Conservation (phyloP, 2,888 invertebrate species). For the Stegana nigrithorax region DNA sequence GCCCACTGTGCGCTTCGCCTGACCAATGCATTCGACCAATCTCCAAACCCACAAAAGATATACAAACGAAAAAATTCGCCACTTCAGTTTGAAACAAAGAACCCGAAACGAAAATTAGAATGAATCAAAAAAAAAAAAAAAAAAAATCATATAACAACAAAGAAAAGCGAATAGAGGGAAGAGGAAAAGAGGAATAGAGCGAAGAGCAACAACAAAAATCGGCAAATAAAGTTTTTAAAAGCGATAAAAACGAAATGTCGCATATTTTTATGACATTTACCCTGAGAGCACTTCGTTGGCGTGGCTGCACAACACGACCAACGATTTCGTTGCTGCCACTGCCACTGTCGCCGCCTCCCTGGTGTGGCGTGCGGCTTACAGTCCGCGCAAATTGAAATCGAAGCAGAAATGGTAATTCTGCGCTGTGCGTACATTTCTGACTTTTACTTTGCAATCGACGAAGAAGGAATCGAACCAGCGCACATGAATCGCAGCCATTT, state of each 20-base stretch:
- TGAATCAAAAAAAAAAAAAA: conserved; percentile 40
- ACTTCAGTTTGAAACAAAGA: conserved; percentile 36
- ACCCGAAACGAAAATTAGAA: conserved; percentile 24
- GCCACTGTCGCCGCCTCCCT: conserved; percentile 14
- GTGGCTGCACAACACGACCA: conserved; percentile 22
- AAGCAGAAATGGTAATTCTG: conserved; percentile 32
- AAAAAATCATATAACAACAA: conserved; percentile 21
- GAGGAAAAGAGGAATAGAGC: conserved; percentile 12
- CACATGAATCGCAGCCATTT: neutral
- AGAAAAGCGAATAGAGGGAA: conserved; percentile 22
- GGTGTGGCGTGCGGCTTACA: too few relatives aligned
- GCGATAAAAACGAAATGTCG: conserved; percentile 70
- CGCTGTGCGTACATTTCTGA: conserved; percentile 32
- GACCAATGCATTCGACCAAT: conserved; percentile 53
- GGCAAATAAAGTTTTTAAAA: conserved; percentile 66
- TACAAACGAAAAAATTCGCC: conserved; percentile 60
- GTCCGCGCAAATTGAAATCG: conserved; percentile 21
- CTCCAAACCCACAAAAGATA: conserved; percentile 58
- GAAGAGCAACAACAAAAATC: conserved; percentile 26
- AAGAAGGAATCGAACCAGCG: neutral
- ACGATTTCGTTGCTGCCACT: neutral
- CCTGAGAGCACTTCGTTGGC: neutral
- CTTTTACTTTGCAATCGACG: conserved; percentile 32
- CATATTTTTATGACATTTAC: conserved; percentile 69
- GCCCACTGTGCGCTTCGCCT: conserved; percentile 19